Percentiles rank a stretch among this genome's conserved stretches.
These are phyloP conservation scores for Microchrysa polita DNA, from an alignment of 2,888 invertebrate species.

Conservation along the genomic window DNA sequence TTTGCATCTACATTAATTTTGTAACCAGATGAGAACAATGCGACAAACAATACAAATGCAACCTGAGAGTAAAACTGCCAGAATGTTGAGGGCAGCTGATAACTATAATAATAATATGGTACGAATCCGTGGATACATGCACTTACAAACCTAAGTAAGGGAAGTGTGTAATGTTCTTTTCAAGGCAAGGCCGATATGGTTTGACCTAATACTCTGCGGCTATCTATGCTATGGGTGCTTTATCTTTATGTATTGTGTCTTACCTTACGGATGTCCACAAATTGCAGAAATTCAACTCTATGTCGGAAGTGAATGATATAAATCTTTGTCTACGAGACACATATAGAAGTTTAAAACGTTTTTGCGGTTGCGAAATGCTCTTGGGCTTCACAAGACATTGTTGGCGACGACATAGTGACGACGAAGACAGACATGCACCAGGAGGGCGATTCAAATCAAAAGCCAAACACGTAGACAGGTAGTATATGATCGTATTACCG, in stretches of 20 bases:
- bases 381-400: conserved; percentile 4
- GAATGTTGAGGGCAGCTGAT: too few species aligned
- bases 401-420: too few species aligned
- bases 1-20: not conserved
- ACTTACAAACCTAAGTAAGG: not conserved
- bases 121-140: too few species aligned
- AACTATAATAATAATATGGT: too few species aligned
- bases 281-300: not conserved
- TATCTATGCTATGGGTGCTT: not conserved
- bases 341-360: not conserved
- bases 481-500: not conserved
- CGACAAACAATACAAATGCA: too few species aligned
- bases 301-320: conserved; percentile 4
- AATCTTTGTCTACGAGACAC: not conserved
- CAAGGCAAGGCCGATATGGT: not conserved
- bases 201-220: not conserved
- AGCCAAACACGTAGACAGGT: not conserved
- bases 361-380: conserved; percentile 26
- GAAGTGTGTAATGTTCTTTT: not conserved
- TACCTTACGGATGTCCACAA: conserved; percentile 9
- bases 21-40: not conserved
- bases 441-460: not conserved
- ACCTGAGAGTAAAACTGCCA: too few species aligned
- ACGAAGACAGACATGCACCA: too few species aligned
- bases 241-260: not conserved